Evolutionary conservation across 2,888 invertebrate genomes (phyloP).

Genomic region (Leucoma salicis): DNA sequence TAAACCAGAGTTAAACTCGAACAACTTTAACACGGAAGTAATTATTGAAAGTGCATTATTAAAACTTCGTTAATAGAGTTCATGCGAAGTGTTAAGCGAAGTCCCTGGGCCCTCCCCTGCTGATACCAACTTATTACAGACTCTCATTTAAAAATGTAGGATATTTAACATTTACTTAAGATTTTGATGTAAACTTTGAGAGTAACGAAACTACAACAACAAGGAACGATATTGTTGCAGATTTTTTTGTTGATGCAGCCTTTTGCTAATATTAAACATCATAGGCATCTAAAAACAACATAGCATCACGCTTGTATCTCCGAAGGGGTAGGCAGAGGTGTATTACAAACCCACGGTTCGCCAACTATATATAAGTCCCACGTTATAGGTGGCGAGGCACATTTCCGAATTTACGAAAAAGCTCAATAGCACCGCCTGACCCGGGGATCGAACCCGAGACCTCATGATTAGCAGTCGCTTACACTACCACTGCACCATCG

Average conservation of each 20-base stretch:
- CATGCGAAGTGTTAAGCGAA: conserved; percentile 29
- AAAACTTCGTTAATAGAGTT: conserved; percentile 36
- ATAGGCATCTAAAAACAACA: no score
- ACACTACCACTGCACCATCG: no score
- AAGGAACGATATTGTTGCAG: background rate
- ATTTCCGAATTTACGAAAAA: no score
- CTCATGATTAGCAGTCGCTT: no score
- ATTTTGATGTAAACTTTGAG: conserved; percentile 52
- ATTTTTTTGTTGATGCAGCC: background rate
- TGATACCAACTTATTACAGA: conserved; percentile 28
- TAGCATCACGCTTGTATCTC: no score
- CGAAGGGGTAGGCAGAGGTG: no score
- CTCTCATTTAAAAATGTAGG: conserved; percentile 29
- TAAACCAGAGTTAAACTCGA: conserved; percentile 14
- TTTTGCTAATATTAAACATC: no score
- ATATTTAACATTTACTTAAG: conserved; percentile 50
- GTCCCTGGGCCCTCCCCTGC: conserved; percentile 18
- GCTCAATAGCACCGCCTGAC: no score
- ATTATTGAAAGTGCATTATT: conserved; percentile 51
- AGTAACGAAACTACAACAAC: conserved; percentile 25
- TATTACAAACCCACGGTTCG: no score
- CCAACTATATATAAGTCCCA: no score
- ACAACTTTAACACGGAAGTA: conserved; percentile 33
- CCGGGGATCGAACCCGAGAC: no score
- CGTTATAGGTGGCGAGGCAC: no score